Evolutionary conservation across 2,888 invertebrate species (phyloP).

Genomic region (Drosophila putrida): DNA sequence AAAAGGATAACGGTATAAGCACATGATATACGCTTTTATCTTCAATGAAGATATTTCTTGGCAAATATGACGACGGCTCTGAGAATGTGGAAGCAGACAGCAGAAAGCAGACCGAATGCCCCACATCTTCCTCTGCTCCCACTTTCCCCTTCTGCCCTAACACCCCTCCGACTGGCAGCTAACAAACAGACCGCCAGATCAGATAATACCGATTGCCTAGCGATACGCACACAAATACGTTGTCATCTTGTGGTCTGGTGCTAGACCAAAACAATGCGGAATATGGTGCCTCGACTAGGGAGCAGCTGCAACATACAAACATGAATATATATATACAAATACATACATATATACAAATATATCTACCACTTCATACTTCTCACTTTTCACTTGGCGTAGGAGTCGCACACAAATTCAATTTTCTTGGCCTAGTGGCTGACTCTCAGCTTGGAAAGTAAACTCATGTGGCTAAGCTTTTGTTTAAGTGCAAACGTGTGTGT

Average conservation of each 20-base stretch:
- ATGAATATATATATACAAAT: constrained; percentile 2
- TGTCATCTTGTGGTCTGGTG: constrained; percentile 42
- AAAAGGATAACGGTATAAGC: constrained; percentile 63
- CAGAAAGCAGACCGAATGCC: constrained; percentile 4
- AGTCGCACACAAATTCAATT: constrained; percentile 70
- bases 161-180: constrained; percentile 3
- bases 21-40: constrained; percentile 64
- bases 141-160: not conserved
- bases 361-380: constrained; percentile 2
- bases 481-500: constrained; percentile 37
- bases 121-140: too few species aligned
- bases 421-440: constrained; percentile 38
- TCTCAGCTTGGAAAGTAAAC: constrained; percentile 30
- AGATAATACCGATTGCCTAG: constrained; percentile 65
- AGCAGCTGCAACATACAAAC: constrained; percentile 18
- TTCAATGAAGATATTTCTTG: constrained; percentile 42
- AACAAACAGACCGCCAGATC: constrained; percentile 47
- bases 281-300: not conserved
- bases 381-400: constrained; percentile 21
- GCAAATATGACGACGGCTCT: constrained; percentile 49
- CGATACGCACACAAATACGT: constrained; percentile 32
- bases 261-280: constrained; percentile 52
- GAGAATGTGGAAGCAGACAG: constrained; percentile 15
- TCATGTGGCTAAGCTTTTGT: constrained; percentile 51
- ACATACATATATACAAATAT: constrained; percentile 5